Evolutionary conservation across 2,888 invertebrate genomes (phyloP).

Genomic region (Tipula unca): DNA sequence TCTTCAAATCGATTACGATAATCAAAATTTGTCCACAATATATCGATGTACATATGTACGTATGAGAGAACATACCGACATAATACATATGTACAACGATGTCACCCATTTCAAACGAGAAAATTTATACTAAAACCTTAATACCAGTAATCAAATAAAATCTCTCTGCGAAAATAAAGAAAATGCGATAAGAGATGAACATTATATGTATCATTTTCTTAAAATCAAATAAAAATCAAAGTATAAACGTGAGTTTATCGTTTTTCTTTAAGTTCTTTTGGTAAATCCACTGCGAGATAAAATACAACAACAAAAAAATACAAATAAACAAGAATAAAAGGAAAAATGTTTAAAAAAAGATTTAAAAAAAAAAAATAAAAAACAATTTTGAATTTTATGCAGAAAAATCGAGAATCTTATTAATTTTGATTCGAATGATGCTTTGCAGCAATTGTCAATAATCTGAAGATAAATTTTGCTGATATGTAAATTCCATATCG

Average conservation of each 20-base stretch:
- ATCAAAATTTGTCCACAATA: not conserved
- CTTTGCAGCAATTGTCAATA: not conserved
- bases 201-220: not conserved
- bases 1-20: not conserved
- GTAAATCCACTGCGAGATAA: not conserved
- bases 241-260: not conserved
- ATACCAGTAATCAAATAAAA: not conserved
- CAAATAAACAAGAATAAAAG: not conserved
- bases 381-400: not conserved
- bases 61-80: not conserved
- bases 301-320: not conserved
- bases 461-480: too few species aligned
- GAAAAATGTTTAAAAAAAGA: not conserved
- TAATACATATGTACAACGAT: not conserved
- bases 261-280: not conserved
- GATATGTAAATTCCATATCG: too few species aligned
- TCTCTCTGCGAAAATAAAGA: not conserved
- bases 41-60: not conserved
- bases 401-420: not conserved
- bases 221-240: not conserved
- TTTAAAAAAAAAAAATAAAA: not conserved
- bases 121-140: not conserved
- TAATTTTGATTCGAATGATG: not conserved
- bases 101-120: not conserved
- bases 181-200: not conserved